Evolutionary conservation across 2,797 vertebrate species (phyloP).

Genomic region (Coreius guichenoti): DNA sequence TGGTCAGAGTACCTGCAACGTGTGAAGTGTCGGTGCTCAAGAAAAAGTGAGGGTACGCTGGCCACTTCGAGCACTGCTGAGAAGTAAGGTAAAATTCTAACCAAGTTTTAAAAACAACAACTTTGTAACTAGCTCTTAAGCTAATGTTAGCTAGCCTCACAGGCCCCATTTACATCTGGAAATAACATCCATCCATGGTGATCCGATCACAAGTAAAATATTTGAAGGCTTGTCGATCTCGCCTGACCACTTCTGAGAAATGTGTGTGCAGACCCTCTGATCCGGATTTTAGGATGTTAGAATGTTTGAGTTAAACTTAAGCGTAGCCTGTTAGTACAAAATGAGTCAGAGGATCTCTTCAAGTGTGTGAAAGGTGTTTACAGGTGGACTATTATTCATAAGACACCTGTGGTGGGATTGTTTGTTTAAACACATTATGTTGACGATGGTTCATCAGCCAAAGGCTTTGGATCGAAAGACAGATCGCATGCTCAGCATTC

Average conservation of each 20-base stretch:
- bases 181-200: neutral
- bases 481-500: conserved; percentile 14
- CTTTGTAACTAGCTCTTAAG: neutral
- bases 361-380: conserved; percentile 48
- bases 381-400: conserved; percentile 45
- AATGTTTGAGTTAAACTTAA: conserved; percentile 20
- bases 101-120: neutral
- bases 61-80: neutral
- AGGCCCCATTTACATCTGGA: neutral
- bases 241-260: neutral
- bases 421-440: conserved; percentile 32
- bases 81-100: neutral
- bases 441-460: neutral
- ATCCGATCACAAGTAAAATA: neutral
- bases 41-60: neutral
- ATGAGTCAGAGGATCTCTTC: conserved; percentile 46
- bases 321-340: neutral
- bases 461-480: conserved; percentile 14
- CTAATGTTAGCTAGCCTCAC: neutral
- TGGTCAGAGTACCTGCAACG: neutral
- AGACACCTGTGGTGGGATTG: conserved; percentile 36
- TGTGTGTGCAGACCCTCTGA: neutral
- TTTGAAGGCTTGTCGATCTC: neutral
- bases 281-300: neutral
- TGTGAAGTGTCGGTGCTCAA: neutral